A percentile compares a stretch with the other conserved stretches of the same genome.
Evolutionary conservation across 2,113 vertebrate species (phyloP).

Genomic region (Tyto alba): DNA sequence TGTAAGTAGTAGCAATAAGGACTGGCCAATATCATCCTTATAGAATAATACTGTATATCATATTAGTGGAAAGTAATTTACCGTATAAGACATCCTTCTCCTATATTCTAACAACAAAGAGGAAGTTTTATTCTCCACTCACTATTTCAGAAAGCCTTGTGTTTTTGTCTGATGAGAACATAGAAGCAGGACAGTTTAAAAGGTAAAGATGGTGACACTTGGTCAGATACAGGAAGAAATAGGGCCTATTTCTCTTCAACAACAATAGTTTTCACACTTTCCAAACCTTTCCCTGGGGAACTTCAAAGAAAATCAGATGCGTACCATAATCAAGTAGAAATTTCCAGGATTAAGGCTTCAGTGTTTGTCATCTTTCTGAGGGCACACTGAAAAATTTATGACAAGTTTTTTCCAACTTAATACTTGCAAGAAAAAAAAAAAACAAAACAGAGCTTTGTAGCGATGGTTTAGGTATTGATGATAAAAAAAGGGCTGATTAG

Average conservation of each 20-base stretch:
- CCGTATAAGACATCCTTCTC: background rate
- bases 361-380: background rate
- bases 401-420: background rate
- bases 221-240: background rate
- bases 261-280: background rate
- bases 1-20: background rate
- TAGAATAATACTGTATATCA: background rate
- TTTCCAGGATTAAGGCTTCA: background rate
- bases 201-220: background rate
- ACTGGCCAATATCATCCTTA: background rate
- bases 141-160: background rate
- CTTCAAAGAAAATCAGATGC: background rate
- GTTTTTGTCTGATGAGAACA: background rate
- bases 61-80: background rate
- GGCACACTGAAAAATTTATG: background rate
- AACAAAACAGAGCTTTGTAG: background rate
- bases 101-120: background rate
- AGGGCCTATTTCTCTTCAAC: background rate
- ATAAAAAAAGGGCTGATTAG: background rate
- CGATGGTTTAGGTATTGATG: background rate
- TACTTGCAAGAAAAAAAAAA: background rate
- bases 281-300: background rate
- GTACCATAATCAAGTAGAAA: background rate
- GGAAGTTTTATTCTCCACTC: background rate
- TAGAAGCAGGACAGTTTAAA: background rate